Percentiles rank a stretch among this genome's conserved stretches.
These are phyloP conservation scores for Phyto melanocephala DNA, from an alignment of 2,888 invertebrate species.

Conservation along the genomic window DNA sequence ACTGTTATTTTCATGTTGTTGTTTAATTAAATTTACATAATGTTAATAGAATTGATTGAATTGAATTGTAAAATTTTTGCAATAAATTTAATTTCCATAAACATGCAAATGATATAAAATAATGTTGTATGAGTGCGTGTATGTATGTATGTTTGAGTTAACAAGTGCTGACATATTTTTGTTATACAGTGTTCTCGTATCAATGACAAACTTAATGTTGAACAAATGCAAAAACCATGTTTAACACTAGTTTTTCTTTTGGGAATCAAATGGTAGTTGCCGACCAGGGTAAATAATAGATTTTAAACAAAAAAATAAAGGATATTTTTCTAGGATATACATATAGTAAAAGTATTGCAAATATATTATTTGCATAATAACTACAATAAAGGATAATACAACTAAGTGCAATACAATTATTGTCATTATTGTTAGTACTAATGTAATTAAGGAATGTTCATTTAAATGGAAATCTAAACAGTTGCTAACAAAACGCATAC, in stretches of 20 bases:
- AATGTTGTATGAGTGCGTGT: constrained; percentile 5
- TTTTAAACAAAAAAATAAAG: background rate
- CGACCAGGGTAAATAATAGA: constrained; percentile 20
- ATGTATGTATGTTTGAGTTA: background rate
- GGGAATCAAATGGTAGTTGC: constrained; percentile 30
- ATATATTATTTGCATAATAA: background rate
- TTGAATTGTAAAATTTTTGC: constrained; percentile 60
- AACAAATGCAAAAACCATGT: constrained; percentile 63
- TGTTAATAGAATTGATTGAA: constrained; percentile 60
- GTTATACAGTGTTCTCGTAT: background rate
- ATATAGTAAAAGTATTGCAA: background rate
- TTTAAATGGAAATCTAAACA: background rate
- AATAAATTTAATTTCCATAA: constrained; percentile 59
- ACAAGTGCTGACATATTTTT: constrained; percentile 44
- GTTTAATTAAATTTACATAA: constrained; percentile 64
- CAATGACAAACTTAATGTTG: constrained; percentile 15
- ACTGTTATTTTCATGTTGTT: constrained; percentile 21
- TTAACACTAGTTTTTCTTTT: constrained; percentile 35
- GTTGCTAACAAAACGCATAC: background rate
- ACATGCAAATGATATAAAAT: constrained; percentile 47
- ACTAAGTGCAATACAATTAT: constrained; percentile 23
- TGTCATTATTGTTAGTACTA: constrained; percentile 28
- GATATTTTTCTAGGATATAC: background rate
- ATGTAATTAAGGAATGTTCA: constrained; percentile 21
- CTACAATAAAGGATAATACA: background rate